These are phyloP conservation scores for Drosophila sordidula DNA, from an alignment of 2,888 invertebrate genomes.

Conservation along the genomic window DNA sequence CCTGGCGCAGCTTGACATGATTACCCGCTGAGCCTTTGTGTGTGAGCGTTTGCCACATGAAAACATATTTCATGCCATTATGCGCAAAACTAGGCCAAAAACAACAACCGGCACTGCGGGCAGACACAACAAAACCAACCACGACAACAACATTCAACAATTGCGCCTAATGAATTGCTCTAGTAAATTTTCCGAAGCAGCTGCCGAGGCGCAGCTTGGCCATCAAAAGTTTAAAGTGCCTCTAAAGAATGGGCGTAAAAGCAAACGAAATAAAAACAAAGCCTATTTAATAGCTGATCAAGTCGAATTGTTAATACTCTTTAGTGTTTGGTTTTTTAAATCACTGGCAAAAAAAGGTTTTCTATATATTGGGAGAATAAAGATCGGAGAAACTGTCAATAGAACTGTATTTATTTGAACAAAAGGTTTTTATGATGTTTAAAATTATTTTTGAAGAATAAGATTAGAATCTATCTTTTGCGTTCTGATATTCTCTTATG, in stretches of 20 bases:
- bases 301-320: slow-evolving; percentile 27
- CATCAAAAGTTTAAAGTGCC: slow-evolving; percentile 75
- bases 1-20: slow-evolving; percentile 53
- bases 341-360: background rate
- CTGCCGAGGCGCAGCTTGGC: slow-evolving; percentile 53
- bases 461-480: too few species aligned
- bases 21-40: slow-evolving; percentile 70
- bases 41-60: slow-evolving; percentile 61
- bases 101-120: slow-evolving; percentile 25
- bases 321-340: background rate
- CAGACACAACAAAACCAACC: slow-evolving; percentile 23
- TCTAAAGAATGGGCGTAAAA: slow-evolving; percentile 39
- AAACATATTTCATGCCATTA: slow-evolving; percentile 75
- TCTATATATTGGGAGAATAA: background rate
- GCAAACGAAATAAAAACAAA: slow-evolving; percentile 26
- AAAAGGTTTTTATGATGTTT: too few species aligned
- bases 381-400: background rate
- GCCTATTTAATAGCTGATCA: slow-evolving; percentile 16
- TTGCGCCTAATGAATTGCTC: slow-evolving; percentile 71
- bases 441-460: too few species aligned
- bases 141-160: slow-evolving; percentile 39
- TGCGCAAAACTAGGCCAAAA: slow-evolving; percentile 68
- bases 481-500: too few species aligned
- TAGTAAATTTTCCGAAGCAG: slow-evolving; percentile 59
- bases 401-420: background rate